phyloP scores from a whole-genome alignment of 2,113 vertebrate genomes.

The Chaetura pelagica region DNA sequence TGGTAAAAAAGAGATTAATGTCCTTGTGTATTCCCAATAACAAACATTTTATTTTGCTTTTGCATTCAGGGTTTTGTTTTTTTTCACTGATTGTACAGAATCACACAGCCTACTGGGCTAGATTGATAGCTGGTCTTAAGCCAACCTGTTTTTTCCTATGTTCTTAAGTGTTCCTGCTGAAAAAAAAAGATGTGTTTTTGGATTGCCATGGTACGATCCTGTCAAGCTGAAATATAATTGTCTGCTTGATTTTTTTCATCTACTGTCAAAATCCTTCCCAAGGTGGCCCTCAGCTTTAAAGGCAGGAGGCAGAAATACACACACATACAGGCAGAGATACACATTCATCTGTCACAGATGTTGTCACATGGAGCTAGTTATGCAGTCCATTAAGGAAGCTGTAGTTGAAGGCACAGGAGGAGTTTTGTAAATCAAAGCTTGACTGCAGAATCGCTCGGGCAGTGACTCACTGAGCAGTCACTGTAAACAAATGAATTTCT shows the following conservation, averaged over 20 bases:
- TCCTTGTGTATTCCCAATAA: background rate
- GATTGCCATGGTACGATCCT: background rate
- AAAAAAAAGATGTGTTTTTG: background rate
- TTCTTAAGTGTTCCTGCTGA: background rate
- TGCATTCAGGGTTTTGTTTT: background rate
- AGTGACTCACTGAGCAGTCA: background rate
- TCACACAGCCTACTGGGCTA: background rate
- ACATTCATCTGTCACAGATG: background rate
- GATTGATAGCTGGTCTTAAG: background rate
- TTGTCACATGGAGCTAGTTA: background rate
- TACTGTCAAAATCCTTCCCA: background rate
- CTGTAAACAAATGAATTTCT: slow-evolving; percentile 16
- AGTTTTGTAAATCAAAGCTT: background rate
- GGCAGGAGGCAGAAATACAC: background rate
- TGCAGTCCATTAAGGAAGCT: background rate
- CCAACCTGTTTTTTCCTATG: background rate
- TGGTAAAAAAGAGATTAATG: slow-evolving; percentile 20
- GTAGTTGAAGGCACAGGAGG: background rate
- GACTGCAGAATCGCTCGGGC: background rate
- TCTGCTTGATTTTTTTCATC: background rate
- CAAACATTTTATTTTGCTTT: background rate
- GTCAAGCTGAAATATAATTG: background rate
- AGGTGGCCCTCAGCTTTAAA: background rate
- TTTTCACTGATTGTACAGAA: background rate
- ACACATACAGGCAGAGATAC: background rate